Base-by-base conservation (phyloP, 1,140 invertebrate genomes). In the Drosophila equinoxialis region DNA sequence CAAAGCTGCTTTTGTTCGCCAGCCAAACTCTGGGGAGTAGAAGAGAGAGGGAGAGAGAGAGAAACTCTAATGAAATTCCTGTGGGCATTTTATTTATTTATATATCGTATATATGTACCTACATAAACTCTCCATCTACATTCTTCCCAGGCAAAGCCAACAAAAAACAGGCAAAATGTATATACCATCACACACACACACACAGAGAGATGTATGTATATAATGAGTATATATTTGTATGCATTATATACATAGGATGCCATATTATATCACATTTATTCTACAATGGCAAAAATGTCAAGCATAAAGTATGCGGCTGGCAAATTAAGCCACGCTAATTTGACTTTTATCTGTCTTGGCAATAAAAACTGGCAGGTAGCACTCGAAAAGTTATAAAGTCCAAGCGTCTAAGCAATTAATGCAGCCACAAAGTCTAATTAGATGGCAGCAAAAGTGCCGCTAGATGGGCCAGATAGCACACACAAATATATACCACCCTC, bases 371-470 rank as follows among this genome's bases (percentile, higher is more conserved):
- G 11, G 45, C 55, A 70, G 65, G 41, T 67, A 58, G 42, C 59
- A 71, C 78, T 76, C 58, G 66, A 63, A 76, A 85, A 79, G 78
- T 83, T 87, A 90, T 90, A 90, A 90, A 90, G 81, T 83, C 75
- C 75, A 54, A 68, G 70, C 59, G 58, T 26, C 48, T 71, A 70
- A 51, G 57, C 87, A 86, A 90, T 83, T 86, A 86, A 89, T 82
- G 83, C 72, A 76, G 71, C 76, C 83, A 69, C 83, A 87, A 71
- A 59, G 73, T 79, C 84, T 89, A 87, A 87, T 87, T 83, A 87
- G 79, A 80, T 63, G 69, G 70, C 65, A 80, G 71, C 78, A 70
- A 85, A 85, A 77, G 74, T 74, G 78, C 64, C 48, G 79, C 79
- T 61, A 73, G 79, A 72, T 74, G 65, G 39, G 42, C 7, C 68